Percentiles rank a stretch among this genome's conserved stretches.
Evolutionary conservation across 1,140 invertebrate genomes (phyloP).

Genomic region (Drosophila orena): DNA sequence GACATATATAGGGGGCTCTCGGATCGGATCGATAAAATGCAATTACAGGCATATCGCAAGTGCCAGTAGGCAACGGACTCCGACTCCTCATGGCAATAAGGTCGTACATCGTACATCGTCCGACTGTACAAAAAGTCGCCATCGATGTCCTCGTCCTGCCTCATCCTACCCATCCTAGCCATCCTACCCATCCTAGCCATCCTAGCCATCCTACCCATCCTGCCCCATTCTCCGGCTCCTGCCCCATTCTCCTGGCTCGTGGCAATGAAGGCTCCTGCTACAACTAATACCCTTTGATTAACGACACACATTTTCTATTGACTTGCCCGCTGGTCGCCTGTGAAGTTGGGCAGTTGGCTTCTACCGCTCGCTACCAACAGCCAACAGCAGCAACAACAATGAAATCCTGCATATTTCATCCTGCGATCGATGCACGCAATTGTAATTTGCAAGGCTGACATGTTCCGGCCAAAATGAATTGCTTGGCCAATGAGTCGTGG

Average conservation of each 20-base stretch:
- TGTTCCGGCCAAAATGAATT: slow-evolving; percentile 52
- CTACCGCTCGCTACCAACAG: not conserved
- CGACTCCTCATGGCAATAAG: slow-evolving; percentile 73
- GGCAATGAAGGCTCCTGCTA: slow-evolving; percentile 73
- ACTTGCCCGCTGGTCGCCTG: slow-evolving; percentile 52
- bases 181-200: too few species aligned
- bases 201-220: too few species aligned
- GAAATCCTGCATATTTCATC: slow-evolving; percentile 76
- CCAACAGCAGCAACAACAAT: slow-evolving; percentile 24
- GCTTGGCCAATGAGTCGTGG: slow-evolving; percentile 49
- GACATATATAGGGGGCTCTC: slow-evolving; percentile 39
- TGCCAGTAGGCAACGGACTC: slow-evolving; percentile 71
- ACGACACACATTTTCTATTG: slow-evolving; percentile 83
- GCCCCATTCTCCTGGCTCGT: slow-evolving; percentile 14
- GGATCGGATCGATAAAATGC: slow-evolving; percentile 79
- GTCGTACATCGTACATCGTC: slow-evolving; percentile 76
- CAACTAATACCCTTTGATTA: slow-evolving; percentile 83
- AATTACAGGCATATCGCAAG: slow-evolving; percentile 83
- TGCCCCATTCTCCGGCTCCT: not conserved
- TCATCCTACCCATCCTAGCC: too few species aligned
- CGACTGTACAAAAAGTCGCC: slow-evolving; percentile 76
- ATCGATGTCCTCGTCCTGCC: slow-evolving; percentile 18
- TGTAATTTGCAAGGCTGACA: slow-evolving; percentile 80
- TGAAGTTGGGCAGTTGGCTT: slow-evolving; percentile 76
- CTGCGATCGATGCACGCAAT: slow-evolving; percentile 74